A percentile compares a stretch with the other conserved stretches of the same genome.
Conservation (phyloP, 2,888 invertebrate genomes). For the Parelbella ahira region DNA sequence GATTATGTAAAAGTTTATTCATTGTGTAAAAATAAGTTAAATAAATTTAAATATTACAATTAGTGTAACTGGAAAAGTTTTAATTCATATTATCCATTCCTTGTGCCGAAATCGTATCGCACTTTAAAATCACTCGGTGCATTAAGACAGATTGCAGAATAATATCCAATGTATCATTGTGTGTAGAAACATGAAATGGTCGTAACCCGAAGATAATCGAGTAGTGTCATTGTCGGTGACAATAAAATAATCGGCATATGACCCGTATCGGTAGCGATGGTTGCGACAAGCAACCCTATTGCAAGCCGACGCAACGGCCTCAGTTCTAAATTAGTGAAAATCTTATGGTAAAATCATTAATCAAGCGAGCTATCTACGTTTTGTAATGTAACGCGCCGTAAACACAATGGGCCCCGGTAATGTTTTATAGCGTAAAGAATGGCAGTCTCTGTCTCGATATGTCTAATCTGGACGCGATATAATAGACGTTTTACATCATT, state of each 20-base stretch:
- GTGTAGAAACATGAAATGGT: slow-evolving; percentile 4
- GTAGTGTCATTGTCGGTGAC: slow-evolving; percentile 2
- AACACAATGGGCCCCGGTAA: slow-evolving; percentile 57
- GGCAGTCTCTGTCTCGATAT: slow-evolving; percentile 6
- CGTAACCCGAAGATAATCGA: slow-evolving; percentile 1
- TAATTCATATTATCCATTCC: no score
- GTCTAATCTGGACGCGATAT: slow-evolving; percentile 7
- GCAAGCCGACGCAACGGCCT: slow-evolving; percentile 38
- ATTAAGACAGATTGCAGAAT: slow-evolving; percentile 1
- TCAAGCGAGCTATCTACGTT: slow-evolving; percentile 59
- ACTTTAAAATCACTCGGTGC: no score
- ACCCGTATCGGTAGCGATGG: slow-evolving; percentile 12
- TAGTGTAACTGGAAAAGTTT: no score
- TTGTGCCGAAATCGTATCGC: no score
- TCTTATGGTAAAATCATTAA: slow-evolving; percentile 74
- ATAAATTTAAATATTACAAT: no score
- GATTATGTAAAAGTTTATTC: no score
- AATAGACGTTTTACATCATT: slow-evolving; percentile 19
- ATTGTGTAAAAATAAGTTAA: no score
- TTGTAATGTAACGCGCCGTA: slow-evolving; percentile 57
- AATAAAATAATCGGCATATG: slow-evolving; percentile 17
- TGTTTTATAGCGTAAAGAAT: slow-evolving; percentile 26
- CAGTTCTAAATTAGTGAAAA: slow-evolving; percentile 51
- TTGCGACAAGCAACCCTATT: slow-evolving; percentile 34
- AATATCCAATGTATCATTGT: not conserved